Conservation (phyloP, 2,797 vertebrate species). For the Hafferia zeledoni region DNA sequence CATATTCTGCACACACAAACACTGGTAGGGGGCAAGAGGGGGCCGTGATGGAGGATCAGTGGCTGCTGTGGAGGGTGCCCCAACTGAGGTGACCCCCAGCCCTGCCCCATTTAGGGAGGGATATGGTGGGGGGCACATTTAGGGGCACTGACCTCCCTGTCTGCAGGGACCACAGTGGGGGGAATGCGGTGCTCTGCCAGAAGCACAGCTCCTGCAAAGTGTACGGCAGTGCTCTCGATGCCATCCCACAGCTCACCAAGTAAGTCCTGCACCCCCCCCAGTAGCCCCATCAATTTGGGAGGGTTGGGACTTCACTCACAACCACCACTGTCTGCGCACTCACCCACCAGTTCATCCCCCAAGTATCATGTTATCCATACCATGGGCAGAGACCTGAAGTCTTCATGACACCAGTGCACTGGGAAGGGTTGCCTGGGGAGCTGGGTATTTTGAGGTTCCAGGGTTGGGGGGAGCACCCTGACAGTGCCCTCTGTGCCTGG, state of each 20-base stretch:
- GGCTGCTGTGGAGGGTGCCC: not conserved
- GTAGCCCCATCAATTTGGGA: not conserved
- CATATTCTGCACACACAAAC: constrained; percentile 97
- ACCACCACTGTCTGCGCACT: not conserved
- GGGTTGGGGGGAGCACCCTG: not conserved
- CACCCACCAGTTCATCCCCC: not conserved
- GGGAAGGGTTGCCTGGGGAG: not conserved
- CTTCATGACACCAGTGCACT: fast-evolving
- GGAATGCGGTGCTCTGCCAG: constrained; percentile 86
- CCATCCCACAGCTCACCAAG: constrained; percentile 95
- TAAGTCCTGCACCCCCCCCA: constrained; percentile 66
- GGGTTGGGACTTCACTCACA: not conserved
- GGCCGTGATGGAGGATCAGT: too few species aligned
- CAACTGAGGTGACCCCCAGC: not conserved
- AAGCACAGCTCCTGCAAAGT: constrained; percentile 85
- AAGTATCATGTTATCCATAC: fast-evolving
- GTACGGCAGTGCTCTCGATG: constrained; percentile 89
- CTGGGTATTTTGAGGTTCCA: not conserved
- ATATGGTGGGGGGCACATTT: too few species aligned
- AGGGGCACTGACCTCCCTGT: not conserved
- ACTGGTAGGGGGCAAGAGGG: constrained; percentile 84
- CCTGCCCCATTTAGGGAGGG: not conserved
- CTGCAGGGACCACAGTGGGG: constrained; percentile 73
- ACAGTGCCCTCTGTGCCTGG: not conserved
- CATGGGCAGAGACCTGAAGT: not conserved